phyloP scores from a whole-genome alignment of 2,888 invertebrate species.

The Stegana nigrithorax region DNA sequence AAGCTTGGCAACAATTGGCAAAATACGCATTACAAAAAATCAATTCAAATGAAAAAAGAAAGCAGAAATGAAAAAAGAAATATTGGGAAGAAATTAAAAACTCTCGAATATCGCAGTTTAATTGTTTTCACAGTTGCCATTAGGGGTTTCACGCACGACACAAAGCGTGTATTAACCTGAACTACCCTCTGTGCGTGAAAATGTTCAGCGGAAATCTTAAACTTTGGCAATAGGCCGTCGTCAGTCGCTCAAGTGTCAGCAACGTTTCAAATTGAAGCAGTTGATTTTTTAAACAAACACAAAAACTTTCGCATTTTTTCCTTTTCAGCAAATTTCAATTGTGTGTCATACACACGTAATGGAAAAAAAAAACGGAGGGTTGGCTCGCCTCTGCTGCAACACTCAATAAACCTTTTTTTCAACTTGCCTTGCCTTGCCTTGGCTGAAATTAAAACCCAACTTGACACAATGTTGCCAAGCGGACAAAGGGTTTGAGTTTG shows the following conservation, averaged over 20 bases:
- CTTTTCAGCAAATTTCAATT: neutral
- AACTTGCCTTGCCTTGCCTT: neutral
- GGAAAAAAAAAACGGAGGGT: neutral
- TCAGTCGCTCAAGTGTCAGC: constrained; percentile 9
- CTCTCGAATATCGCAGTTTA: too few species aligned
- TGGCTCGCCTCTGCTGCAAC: neutral
- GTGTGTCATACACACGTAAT: neutral
- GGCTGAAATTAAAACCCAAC: constrained; percentile 32
- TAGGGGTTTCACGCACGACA: neutral
- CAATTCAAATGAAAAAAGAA: too few species aligned
- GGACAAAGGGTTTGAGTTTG: constrained; percentile 10
- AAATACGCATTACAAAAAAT: too few species aligned
- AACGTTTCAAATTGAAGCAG: neutral
- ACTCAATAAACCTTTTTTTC: neutral
- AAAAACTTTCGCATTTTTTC: neutral
- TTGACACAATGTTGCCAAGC: constrained; percentile 56
- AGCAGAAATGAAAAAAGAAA: too few species aligned
- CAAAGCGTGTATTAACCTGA: neutral
- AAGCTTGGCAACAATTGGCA: too few species aligned
- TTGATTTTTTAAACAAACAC: constrained; percentile 18
- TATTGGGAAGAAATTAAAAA: too few species aligned
- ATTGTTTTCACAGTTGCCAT: constrained; percentile 8
- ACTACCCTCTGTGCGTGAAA: neutral
- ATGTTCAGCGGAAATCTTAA: constrained; percentile 6
- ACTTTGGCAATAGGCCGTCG: constrained; percentile 1